Evolutionary conservation across 2,113 vertebrate species (phyloP), one percentile per base, ranked within the genome.

Genomic region (Cacatua alba): DNA sequence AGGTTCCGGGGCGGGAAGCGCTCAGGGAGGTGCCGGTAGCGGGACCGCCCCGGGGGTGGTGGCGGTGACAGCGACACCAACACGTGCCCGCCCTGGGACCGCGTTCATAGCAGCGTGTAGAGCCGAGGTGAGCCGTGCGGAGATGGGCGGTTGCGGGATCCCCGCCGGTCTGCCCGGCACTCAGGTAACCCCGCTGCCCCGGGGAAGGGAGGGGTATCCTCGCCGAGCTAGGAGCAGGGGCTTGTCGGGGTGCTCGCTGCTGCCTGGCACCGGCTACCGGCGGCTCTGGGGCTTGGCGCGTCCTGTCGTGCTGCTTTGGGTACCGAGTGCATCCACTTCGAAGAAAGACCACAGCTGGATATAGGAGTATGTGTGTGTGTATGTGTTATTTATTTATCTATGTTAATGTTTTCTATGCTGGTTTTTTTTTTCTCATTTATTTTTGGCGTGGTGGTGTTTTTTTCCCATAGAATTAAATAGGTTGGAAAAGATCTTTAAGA

Each of bases 21-120:
- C 37, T 37, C 37, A 37, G 35, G 17, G 33, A 76, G 84, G 91
- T 1, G 75, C 85, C 8, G 86, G 71, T 11, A 68, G 82, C 39
- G 82, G 90, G 78, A 39, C 94, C 94, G 78, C 91, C 94, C 91
- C 82, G 72, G 82, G 48, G 17, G 84, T 57, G 35, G 48, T 7
- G n/a, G 70, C 20, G 19, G 76, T 17, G 72, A 51, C 43, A 62
- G 59, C 39, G 6, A 57, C 53, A 55, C 59, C 21, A 6, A n/a
- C 92, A 79, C 88, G 84, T 94, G 88, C 67, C 70, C 65, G 23
- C 39, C 28, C 60, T 28, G 37, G 77, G 7, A 13, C 20, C 10
- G 52, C 37, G 20, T 20, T 59, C 55, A 15, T n/a, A 59, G 55
- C 33, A 15, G 55, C 31, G 55, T n/a, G 20, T 9, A 14, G 31